Base-by-base conservation (phyloP, 2,888 invertebrate genomes). In the Lepas anatifera region DNA sequence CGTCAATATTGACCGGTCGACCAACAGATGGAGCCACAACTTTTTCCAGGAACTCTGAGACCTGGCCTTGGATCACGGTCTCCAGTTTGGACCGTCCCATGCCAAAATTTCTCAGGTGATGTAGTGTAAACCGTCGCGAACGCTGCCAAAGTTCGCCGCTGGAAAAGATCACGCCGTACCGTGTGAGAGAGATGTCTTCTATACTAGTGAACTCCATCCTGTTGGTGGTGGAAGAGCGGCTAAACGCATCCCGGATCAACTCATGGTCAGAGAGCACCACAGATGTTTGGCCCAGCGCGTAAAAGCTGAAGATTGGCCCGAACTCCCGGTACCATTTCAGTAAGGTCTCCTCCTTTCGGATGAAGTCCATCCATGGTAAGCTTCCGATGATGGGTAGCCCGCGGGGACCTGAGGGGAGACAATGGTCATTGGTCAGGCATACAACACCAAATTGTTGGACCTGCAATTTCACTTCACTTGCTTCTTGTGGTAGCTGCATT, bases 291-390 rank as follows among this genome's bases (percentile, higher is more conserved):
- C 67, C 69, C 1, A 73, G 73, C n/a, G 74, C 39, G 13, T 64
- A 48, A 16, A 74, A n/a, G 37, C 74, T 74, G 72, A 74, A 73
- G 37, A 75, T 67, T 27, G 69, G 70, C 16, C 75, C 74, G 70
- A 74, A 74, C 68, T 72, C 71, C 46, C 73, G 39, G 11, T 68
- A 43, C 13, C 73, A 58, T 67, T 73, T 68, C n/a, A 50, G 32
- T 10, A 58, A 58, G 6, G 58, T 10, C 18, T 4, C 1, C 32
- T 58, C 58, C 58, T n/a, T n/a, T 16, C 25, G 58, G 6, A 10
- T 32, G 32, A 4, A 25, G 32, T 58, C 27, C 32, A 58, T 29
- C 32, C 18, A 13, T 16, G 32, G 18, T 1, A 25, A n/a, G 32
- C 18, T 18, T 0, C 58, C 58, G 1, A 58, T 1, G 18, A 58